A percentile compares a stretch with the other conserved stretches of the same genome.
phyloP scores from a whole-genome alignment of 2,888 invertebrate genomes.

The Danaus chrysippus region DNA sequence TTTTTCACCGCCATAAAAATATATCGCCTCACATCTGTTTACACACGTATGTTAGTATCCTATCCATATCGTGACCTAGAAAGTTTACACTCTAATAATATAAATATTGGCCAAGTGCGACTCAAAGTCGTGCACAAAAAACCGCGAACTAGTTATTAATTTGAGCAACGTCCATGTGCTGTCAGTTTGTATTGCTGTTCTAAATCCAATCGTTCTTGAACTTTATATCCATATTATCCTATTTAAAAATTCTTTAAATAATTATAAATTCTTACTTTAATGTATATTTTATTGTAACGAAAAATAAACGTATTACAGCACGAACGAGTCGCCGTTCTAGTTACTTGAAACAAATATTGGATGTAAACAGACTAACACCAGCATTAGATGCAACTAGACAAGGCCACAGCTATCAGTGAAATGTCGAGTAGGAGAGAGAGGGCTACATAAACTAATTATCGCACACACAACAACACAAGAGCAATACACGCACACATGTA shows the following conservation, averaged over 20 bases:
- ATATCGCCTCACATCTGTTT: too few species aligned
- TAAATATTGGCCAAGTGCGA: conserved; percentile 9
- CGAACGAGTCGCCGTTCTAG: conserved; percentile 41
- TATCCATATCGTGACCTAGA: conserved; percentile 31
- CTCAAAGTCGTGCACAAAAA: neutral
- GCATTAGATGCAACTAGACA: conserved; percentile 80
- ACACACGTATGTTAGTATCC: too few species aligned
- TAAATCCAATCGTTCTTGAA: conserved; percentile 6
- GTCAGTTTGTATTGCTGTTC: conserved; percentile 3
- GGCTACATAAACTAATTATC: conserved; percentile 74
- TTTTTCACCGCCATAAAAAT: too few species aligned
- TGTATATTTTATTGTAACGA: neutral
- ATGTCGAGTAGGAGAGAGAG: conserved; percentile 78
- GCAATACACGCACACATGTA: conserved; percentile 66
- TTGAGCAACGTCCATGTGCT: neutral
- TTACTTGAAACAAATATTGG: conserved; percentile 42
- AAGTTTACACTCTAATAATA: conserved; percentile 21
- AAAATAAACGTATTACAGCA: conserved; percentile 1
- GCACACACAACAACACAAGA: conserved; percentile 71
- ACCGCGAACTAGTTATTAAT: neutral
- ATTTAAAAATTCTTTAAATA: neutral
- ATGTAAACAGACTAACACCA: conserved; percentile 71
- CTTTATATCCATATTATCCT: neutral
- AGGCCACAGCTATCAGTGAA: conserved; percentile 79
- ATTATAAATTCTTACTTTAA: conserved; percentile 4